Percentiles rank a stretch among this genome's conserved stretches.
Evolutionary conservation across 2,113 vertebrate species (phyloP).

Genomic region (Columba janthina): DNA sequence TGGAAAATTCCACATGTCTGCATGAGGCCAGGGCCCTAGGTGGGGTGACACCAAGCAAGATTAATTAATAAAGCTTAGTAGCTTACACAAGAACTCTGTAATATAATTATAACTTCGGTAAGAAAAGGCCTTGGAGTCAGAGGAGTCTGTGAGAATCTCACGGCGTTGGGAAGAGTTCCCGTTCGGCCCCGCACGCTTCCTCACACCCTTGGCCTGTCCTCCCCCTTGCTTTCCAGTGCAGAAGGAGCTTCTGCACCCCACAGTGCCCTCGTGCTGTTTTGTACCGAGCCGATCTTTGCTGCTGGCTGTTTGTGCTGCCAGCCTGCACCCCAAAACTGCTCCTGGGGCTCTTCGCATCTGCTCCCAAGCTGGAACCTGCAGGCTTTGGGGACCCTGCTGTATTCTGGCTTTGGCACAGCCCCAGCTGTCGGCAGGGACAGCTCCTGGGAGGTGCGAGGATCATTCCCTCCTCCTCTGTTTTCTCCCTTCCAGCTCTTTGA

Average conservation of each 20-base stretch:
- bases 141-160: slow-evolving; percentile 74
- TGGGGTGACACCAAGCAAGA: slow-evolving; percentile 57
- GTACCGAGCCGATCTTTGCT: background rate
- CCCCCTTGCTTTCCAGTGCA: background rate
- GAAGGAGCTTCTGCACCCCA: background rate
- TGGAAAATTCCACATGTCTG: slow-evolving; percentile 91
- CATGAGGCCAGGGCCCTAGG: slow-evolving; percentile 53
- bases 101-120: slow-evolving; percentile 84
- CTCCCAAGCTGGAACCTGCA: background rate
- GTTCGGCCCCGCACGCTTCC: slow-evolving; percentile 58
- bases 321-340: background rate
- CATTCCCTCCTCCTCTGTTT: background rate
- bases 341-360: background rate
- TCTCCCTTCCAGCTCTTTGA: background rate
- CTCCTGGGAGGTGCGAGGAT: background rate
- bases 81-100: slow-evolving; percentile 72
- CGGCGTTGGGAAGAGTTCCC: slow-evolving; percentile 72
- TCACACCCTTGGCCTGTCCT: background rate
- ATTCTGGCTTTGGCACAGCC: background rate
- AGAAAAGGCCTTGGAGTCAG: slow-evolving; percentile 81
- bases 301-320: background rate
- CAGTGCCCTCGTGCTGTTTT: background rate
- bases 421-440: background rate
- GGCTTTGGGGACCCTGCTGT: accelerated
- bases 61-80: slow-evolving; percentile 78